Evolutionary conservation across 2,113 vertebrate species (phyloP).

Genomic region (Saguinus imperator): DNA sequence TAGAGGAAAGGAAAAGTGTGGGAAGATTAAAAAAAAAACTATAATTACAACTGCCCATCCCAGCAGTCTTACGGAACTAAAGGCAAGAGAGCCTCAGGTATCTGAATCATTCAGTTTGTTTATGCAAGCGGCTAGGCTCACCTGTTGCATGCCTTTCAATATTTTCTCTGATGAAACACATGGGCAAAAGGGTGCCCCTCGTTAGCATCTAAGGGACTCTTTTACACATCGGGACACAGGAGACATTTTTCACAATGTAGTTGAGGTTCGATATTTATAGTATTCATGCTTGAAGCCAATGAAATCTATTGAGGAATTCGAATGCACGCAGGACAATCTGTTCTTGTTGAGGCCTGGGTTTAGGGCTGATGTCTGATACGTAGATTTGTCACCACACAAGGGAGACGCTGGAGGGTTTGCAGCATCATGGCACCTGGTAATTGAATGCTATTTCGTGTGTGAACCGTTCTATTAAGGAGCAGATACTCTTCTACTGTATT

Average conservation of each 20-base stretch:
- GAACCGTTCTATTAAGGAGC: constrained; percentile 32
- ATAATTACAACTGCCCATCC: too few relatives aligned
- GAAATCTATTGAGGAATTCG: background rate
- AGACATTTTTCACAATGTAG: background rate
- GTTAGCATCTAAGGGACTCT: background rate
- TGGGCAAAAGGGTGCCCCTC: background rate
- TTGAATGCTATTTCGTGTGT: background rate
- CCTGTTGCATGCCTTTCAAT: background rate
- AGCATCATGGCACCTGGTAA: background rate
- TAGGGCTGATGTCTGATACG: background rate
- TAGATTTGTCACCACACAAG: background rate
- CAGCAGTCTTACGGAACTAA: background rate
- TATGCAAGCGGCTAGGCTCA: background rate
- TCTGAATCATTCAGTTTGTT: background rate
- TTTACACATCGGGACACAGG: background rate
- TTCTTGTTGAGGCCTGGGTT: background rate
- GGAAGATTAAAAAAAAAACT: background rate
- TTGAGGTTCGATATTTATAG: background rate
- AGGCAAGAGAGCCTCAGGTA: rapidly evolving
- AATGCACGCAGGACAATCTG: background rate
- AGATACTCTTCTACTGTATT: constrained; percentile 20
- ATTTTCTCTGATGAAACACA: background rate
- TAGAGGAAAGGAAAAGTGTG: background rate
- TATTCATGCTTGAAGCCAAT: background rate
- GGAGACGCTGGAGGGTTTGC: background rate